Base-by-base conservation (phyloP, 2,888 invertebrate species). In the Aspidiotus destructor region DNA sequence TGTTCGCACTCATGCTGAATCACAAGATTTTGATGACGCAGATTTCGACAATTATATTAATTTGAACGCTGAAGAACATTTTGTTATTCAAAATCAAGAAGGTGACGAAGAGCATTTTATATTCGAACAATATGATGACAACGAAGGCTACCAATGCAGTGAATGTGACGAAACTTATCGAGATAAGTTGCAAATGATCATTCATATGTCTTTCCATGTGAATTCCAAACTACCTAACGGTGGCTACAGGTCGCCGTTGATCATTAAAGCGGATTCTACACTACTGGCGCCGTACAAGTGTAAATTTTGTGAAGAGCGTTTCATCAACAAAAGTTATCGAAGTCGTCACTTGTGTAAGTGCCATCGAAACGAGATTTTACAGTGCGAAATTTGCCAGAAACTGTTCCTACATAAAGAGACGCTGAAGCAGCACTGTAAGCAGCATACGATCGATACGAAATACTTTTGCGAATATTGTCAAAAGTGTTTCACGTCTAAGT, bases 121-220 rank as follows among this genome's bases (percentile, higher is more conserved):
- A 8, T 58, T 58, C 58, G 58, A 58, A 40, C 58, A 58, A 40
- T n/a, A 48, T n/a, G 17, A 28, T 40, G 58, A 58, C 10, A 28
- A 28, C 11, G 58, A 58, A 9, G 16, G 10, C 17, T 58, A 67
- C 52, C 67, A 67, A 7, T 67, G 67, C 15, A 67, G 17, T 44
- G 48, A 60, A 15, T 67, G 67, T 57, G 67, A 67, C 17, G n/a
- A 60, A 17, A 7, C 57, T 10, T 58, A 58, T 60, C 8, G 16
- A 15, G 57, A 67, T 40, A 58, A 58, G 40, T 40, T 58, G 16
- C 58, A 58, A 40, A 58, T 58, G 58, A 58, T 58, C 58, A 8
- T 58, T 8, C 58, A 58, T 40, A 58, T 58, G 58, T 16, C 58
- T 9, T 40, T 40, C 28, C 58, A 58, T 28, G 28, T 58, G 58